Evolutionary conservation across 2,113 vertebrate species (phyloP), one percentile per base, ranked within the genome.

Genomic region (Budorcas taxicolor): DNA sequence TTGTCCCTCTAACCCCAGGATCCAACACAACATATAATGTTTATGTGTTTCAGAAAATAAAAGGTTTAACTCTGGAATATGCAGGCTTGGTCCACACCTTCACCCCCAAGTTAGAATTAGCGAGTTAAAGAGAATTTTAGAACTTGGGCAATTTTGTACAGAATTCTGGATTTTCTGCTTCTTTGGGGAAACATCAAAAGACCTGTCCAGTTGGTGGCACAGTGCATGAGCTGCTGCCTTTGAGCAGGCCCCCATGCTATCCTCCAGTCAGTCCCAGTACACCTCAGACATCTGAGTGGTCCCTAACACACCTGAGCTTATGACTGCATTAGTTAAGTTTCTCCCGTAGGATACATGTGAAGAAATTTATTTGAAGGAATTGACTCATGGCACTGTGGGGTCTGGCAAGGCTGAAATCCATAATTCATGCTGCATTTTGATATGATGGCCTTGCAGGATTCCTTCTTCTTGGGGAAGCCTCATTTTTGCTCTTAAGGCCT

Each of bases 61-160:
- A 81, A 52, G 50, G 27, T 5, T 36, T 17, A 76, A 40, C 17
- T 7, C 40, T 76, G 81, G 25, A 57, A 71, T n/a, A 33, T 27
- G 10, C 47, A 76, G 3, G 4, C 80, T 83, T 55, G 81, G 7
- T 83, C n/a, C 52, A 83, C 7, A 83, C 33, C 33, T 50, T 33
- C 33, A 36, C 13, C 4, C 81, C 13, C n/a, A 55, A 83, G 13
- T 55, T 55, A 83, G 31, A 64, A 58, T 87, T 11, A 85, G n/a
- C 8, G 43, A 55, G 29, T 57, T 64, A 86, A 67, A 85, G 31
- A 52, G 74, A 83, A 40, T 6, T 86, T 87, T 93, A 58, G 36
- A 97, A 94, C 91, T 96, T 52, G 43, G 87, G n/a, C 12, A 88
- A 80, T 91, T 90, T 91, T 87, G 27, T 27, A 33, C 94, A 81